Evolutionary conservation across 1,140 invertebrate species (phyloP), one percentile per base, ranked within the genome.

Genomic region (Drosophila willistoni): DNA sequence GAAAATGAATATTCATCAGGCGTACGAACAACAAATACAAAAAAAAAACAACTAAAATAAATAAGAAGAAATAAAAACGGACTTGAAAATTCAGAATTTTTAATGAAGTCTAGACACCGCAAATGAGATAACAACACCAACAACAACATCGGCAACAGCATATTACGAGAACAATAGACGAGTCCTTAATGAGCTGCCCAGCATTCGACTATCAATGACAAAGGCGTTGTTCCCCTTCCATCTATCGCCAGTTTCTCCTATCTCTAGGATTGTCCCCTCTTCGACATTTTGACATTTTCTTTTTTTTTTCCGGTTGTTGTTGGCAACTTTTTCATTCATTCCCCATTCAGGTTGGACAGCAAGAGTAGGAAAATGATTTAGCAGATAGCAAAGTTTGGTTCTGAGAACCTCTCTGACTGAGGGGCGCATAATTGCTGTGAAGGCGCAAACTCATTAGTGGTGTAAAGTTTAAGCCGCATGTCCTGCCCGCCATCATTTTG

Each of bases 81-180:
- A 47, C 44, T 6, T 47, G 17, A 51, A 19, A 51, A 22, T 51
- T 33, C 56, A 54, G 60, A 61, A 34, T 73, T 89, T 79, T 81
- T 89, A 84, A 89, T 84, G 69, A 84, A 89, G 84, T 89, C 85
- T 89, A 84, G 84, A 89, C 84, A 65, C 65, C 51, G 60, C 54
- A 59, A 76, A 78, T 68, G 44, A 42, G 34, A 59, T 64, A 70
- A 68, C 44, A 73, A 39, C 42, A 67, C 63, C 56, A 70, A 22
- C 29, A 65, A 51, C 2, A 42, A 39, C 36, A n/a, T n/a, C n/a
- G 3, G 1, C 10, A 39, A 39, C 9, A 70, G 65, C 34, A 36
- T 33, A 56, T 25, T 34, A 33, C n/a, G 25, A 29, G 22, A 22
- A 29, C 41, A 83, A 74, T 44, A 51, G 65, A 69, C 14, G 25